These are phyloP conservation scores for Nemotelus nigrinus DNA, from an alignment of 2,888 invertebrate genomes.

Conservation along the genomic window DNA sequence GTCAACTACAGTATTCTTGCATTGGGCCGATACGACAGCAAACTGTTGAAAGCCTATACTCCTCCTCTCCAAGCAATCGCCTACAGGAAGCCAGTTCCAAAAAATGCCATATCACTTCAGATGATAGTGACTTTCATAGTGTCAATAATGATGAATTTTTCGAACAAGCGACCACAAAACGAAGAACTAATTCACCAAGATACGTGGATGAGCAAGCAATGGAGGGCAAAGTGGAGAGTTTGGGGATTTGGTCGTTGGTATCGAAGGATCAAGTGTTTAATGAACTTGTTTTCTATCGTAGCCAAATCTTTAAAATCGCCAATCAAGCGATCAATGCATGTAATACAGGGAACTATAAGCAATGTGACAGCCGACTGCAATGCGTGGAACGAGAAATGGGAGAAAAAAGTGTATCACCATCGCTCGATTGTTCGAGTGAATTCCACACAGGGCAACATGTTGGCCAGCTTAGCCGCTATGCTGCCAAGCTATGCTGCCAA, in stretches of 20 bases:
- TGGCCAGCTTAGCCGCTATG: not conserved
- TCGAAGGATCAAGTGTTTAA: constrained; percentile 42
- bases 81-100: constrained; percentile 7
- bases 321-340: constrained; percentile 44
- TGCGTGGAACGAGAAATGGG: constrained; percentile 14
- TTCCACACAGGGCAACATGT: not conserved
- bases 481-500: constrained; percentile 25
- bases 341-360: constrained; percentile 50
- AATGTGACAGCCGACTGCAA: constrained; percentile 36
- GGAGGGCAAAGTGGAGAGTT: not conserved
- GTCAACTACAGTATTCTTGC: not conserved
- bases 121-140: constrained; percentile 19
- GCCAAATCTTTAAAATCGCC: not conserved
- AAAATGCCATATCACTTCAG: constrained; percentile 26
- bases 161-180: not conserved
- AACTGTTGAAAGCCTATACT: constrained; percentile 14
- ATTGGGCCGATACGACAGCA: not conserved
- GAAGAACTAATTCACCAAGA: not conserved
- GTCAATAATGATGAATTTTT: constrained; percentile 35
- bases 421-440: constrained; percentile 3
- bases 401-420: constrained; percentile 4
- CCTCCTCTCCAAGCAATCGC: constrained; percentile 6
- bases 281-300: constrained; percentile 41
- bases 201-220: constrained; percentile 23
- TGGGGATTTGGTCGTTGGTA: not conserved